Conservation (phyloP, 2,888 invertebrate genomes). For the Brachycybe producta region DNA sequence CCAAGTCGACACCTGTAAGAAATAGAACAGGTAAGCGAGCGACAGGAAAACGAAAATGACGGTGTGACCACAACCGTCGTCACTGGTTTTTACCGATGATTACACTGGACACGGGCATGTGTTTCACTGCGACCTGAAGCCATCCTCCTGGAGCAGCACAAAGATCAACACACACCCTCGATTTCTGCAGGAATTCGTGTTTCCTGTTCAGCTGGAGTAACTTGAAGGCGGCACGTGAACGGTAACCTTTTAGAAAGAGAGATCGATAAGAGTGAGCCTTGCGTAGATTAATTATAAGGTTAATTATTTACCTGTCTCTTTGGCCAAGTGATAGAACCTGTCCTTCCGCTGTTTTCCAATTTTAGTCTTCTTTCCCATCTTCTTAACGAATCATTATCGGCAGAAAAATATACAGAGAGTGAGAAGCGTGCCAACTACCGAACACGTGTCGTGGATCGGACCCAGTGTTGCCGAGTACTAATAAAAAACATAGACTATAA, state of each 20-base stretch:
- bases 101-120: slow-evolving; percentile 92
- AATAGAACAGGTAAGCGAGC: not conserved
- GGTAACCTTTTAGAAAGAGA: slow-evolving; percentile 53
- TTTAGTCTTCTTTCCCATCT: slow-evolving; percentile 89
- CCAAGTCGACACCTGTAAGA: slow-evolving; percentile 70
- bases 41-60: slow-evolving; percentile 4
- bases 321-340: slow-evolving; percentile 96
- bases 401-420: too few relatives aligned
- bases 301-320: slow-evolving; percentile 75
- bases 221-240: slow-evolving; percentile 98
- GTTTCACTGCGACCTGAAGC: slow-evolving; percentile 95
- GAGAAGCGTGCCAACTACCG: too few relatives aligned
- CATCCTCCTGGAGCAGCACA: slow-evolving; percentile 99
- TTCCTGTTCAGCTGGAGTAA: slow-evolving; percentile 94
- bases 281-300: not conserved
- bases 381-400: slow-evolving; percentile 17
- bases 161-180: slow-evolving; percentile 90
- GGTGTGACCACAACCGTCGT: not conserved
- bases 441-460: too few relatives aligned
- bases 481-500: too few relatives aligned
- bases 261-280: not conserved
- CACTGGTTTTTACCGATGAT: slow-evolving; percentile 50
- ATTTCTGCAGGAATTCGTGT: slow-evolving; percentile 89
- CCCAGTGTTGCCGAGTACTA: too few relatives aligned
- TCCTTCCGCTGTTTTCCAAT: slow-evolving; percentile 95